These are phyloP conservation scores for Desoria tigrina DNA, from an alignment of 2,888 invertebrate genomes.

Conservation along the genomic window DNA sequence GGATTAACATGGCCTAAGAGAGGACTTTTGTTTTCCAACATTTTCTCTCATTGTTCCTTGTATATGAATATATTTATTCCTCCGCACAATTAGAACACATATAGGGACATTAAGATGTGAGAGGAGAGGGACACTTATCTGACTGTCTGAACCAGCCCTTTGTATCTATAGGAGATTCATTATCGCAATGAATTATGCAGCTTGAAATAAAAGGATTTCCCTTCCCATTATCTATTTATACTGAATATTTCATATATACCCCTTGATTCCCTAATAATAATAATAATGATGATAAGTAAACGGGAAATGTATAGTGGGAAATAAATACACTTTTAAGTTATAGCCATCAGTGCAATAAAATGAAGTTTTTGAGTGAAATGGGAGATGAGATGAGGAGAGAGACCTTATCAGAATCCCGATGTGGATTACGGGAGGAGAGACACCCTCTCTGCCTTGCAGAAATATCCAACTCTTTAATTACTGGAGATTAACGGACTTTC, in stretches of 20 bases:
- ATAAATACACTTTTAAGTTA: no score
- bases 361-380: conserved; percentile 15
- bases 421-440: conserved; percentile 16
- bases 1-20: conserved; percentile 1
- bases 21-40: no score
- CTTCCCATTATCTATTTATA: neutral
- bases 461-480: conserved; percentile 25
- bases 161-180: conserved; percentile 5
- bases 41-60: no score
- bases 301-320: no score
- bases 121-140: no score
- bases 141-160: no score
- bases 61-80: no score
- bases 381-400: conserved; percentile 18
- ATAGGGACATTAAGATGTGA: no score
- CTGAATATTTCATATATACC: neutral
- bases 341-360: no score
- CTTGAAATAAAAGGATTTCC: conserved; percentile 9
- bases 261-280: no score
- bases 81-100: no score
- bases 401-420: conserved; percentile 27
- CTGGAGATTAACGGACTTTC: conserved; percentile 23
- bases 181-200: conserved; percentile 10
- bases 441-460: conserved; percentile 9
- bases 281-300: no score